Conservation (phyloP, 2,797 vertebrate genomes). For the Oceanodroma leucorhoa region DNA sequence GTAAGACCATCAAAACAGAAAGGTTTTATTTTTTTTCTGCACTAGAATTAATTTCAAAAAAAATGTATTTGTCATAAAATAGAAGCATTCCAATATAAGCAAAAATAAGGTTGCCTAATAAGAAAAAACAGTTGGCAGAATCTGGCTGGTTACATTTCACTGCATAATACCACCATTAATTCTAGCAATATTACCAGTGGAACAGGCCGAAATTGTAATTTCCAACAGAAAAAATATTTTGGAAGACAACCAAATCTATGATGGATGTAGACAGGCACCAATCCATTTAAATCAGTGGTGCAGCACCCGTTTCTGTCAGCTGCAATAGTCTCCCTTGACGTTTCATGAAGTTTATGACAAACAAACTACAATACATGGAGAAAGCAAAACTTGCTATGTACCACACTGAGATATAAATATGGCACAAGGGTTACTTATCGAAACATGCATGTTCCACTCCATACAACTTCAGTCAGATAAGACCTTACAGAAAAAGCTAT, state of each 20-base stretch:
- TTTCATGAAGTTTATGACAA: constrained; percentile 42
- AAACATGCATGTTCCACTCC: not conserved
- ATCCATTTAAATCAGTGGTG: constrained; percentile 34
- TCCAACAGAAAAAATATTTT: constrained; percentile 3
- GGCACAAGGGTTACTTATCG: not conserved
- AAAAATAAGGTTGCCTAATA: not conserved
- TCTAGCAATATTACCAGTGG: not conserved
- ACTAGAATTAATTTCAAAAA: not conserved
- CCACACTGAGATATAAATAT: not conserved
- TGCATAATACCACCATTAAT: not conserved
- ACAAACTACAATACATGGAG: not conserved
- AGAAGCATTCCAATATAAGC: not conserved
- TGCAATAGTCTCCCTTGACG: not conserved
- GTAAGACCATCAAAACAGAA: not conserved
- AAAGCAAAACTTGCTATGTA: not conserved
- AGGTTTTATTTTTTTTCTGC: not conserved
- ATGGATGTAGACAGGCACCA: constrained; percentile 41
- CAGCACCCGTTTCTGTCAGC: constrained; percentile 3
- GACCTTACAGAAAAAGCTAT: not conserved
- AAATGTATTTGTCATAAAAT: not conserved
- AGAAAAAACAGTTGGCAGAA: not conserved
- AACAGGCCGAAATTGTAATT: not conserved
- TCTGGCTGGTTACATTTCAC: not conserved
- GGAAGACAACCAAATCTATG: constrained; percentile 36
- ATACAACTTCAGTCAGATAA: not conserved